These are phyloP conservation scores for Doryteuthis pealeii DNA, from an alignment of 1,140 invertebrate species.

Conservation along the genomic window DNA sequence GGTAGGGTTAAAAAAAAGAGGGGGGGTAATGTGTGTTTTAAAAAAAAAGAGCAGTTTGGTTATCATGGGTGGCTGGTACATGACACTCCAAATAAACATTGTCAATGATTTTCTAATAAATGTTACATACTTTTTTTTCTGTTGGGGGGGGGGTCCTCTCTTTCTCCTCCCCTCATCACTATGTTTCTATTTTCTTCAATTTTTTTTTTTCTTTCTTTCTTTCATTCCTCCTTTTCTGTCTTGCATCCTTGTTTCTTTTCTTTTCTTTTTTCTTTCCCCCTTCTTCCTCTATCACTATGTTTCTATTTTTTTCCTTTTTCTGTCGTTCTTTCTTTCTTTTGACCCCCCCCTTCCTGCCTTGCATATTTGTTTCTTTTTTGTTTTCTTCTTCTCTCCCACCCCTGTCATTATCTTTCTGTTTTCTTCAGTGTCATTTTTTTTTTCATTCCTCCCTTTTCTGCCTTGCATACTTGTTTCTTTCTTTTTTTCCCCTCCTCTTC, in stretches of 20 bases:
- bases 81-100: too few relatives aligned
- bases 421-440: neutral
- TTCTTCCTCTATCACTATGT: neutral
- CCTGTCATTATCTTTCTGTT: neutral
- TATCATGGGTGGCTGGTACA: too few relatives aligned
- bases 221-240: neutral
- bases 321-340: neutral
- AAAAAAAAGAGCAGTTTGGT: too few relatives aligned
- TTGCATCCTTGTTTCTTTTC: neutral
- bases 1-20: too few relatives aligned
- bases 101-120: too few relatives aligned
- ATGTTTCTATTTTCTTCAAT: neutral
- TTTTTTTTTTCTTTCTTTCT: constrained; percentile 11
- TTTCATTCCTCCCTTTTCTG: neutral
- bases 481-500: neutral
- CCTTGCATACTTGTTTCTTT: neutral
- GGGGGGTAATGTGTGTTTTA: too few relatives aligned
- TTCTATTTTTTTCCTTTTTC: neutral
- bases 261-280: neutral
- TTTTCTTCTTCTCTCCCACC: neutral
- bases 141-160: too few relatives aligned
- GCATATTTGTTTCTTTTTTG: neutral
- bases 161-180: too few relatives aligned
- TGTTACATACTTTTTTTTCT: too few relatives aligned
- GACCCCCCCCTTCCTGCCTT: neutral